A percentile compares a stretch with the other conserved stretches of the same genome.
Evolutionary conservation across 2,888 invertebrate genomes (phyloP).

Genomic region (Synanthedon tipuliformis): DNA sequence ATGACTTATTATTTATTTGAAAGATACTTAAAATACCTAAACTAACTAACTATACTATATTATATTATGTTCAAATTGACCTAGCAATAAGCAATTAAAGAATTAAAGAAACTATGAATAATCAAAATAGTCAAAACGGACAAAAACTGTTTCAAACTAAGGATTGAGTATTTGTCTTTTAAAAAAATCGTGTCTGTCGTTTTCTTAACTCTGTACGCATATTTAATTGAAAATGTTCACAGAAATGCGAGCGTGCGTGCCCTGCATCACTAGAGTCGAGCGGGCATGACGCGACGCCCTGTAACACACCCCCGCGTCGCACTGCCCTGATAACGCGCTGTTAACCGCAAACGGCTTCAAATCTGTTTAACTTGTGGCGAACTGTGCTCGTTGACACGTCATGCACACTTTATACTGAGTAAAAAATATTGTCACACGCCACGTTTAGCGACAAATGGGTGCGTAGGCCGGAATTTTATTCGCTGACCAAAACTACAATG

Average conservation of each 20-base stretch:
- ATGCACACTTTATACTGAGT: constrained; percentile 7
- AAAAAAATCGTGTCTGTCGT: neutral
- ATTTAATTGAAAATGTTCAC: constrained; percentile 9
- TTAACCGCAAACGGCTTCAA: constrained; percentile 7
- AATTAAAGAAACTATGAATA: too few species aligned
- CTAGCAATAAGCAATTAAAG: too few species aligned
- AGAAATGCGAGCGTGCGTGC: constrained; percentile 6
- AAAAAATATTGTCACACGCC: constrained; percentile 5
- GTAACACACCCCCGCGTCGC: neutral
- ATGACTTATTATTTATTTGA: too few species aligned
- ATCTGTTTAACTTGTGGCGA: constrained; percentile 7
- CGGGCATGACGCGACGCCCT: neutral
- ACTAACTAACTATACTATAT: too few species aligned
- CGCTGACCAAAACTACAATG: neutral
- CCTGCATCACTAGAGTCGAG: neutral
- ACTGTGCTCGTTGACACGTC: constrained; percentile 8
- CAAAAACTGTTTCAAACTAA: too few species aligned
- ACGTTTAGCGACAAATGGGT: neutral
- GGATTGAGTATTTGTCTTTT: too few species aligned
- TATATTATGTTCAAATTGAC: too few species aligned
- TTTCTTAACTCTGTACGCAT: constrained; percentile 3
- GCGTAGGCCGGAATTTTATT: neutral
- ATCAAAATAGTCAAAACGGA: too few species aligned
- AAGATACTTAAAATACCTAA: too few species aligned
- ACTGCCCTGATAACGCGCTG: neutral